Conservation (phyloP, 1,140 invertebrate genomes). For the Brachystomella parvula region DNA sequence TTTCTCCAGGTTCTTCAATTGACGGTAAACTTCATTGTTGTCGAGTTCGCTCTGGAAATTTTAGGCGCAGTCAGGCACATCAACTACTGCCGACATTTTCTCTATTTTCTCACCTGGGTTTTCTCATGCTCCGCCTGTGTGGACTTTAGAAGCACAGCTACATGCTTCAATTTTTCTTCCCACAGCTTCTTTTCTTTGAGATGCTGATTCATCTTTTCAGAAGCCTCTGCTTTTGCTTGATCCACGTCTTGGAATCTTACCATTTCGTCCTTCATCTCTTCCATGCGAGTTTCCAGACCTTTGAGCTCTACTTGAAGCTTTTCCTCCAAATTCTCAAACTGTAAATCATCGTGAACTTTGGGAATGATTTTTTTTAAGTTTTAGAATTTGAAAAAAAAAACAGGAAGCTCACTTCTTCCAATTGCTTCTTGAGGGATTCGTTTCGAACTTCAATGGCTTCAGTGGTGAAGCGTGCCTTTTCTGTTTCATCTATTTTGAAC, state of each 20-base stretch:
- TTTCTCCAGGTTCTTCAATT: conserved; percentile 56
- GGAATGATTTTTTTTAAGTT: neutral
- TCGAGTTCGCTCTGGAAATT: conserved; percentile 51
- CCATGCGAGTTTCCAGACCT: conserved; percentile 46
- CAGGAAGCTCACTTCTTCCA: conserved; percentile 40
- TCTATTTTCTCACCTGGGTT: conserved; percentile 38
- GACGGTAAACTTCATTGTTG: conserved; percentile 59
- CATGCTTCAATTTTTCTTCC: conserved; percentile 40
- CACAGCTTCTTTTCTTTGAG: conserved; percentile 46
- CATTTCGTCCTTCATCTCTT: conserved; percentile 48
- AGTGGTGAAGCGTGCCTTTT: conserved; percentile 33
- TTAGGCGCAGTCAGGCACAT: neutral
- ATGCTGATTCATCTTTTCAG: conserved; percentile 46
- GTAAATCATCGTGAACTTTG: conserved; percentile 6
- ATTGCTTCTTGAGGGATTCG: conserved; percentile 38
- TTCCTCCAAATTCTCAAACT: conserved; percentile 51
- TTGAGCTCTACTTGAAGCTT: conserved; percentile 51
- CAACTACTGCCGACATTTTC: neutral
- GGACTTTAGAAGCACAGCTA: conserved; percentile 38
- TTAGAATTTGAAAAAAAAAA: neutral
- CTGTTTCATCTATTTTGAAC: conserved; percentile 49
- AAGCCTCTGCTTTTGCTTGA: conserved; percentile 45
- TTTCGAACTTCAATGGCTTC: conserved; percentile 37
- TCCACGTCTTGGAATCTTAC: conserved; percentile 47
- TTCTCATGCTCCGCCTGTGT: conserved; percentile 39